Evolutionary conservation across 1,140 invertebrate species (phyloP).

Genomic region (Sogatella furcifera): DNA sequence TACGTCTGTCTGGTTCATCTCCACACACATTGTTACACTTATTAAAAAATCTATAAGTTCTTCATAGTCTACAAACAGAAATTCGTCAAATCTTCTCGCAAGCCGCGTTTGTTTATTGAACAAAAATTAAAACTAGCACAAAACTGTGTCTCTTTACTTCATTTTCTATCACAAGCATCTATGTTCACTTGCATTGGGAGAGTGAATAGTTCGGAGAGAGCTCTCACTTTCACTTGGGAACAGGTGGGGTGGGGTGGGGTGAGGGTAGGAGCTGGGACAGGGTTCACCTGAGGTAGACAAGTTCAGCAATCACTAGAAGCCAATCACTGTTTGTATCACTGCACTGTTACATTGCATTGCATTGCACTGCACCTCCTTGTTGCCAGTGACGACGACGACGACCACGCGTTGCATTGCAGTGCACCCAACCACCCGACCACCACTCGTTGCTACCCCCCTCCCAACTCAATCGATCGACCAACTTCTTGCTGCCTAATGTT

Average conservation of each 20-base stretch:
- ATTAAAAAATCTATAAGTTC: conserved; percentile 8
- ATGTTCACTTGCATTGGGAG: not conserved
- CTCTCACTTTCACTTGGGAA: not conserved
- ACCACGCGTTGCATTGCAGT: no score
- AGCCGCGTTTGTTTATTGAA: not conserved
- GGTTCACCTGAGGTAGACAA: conserved; percentile 1
- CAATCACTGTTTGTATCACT: no score
- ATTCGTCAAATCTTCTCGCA: not conserved
- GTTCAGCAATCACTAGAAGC: not conserved
- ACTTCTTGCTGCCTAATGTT: not conserved
- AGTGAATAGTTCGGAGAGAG: not conserved
- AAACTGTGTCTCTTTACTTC: not conserved
- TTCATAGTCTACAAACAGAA: not conserved
- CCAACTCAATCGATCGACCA: not conserved
- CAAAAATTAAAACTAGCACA: not conserved
- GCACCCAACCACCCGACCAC: not conserved
- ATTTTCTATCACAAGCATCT: not conserved
- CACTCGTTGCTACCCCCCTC: no score
- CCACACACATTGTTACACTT: conserved; percentile 10
- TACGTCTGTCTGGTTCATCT: not conserved
- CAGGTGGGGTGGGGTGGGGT: not conserved
- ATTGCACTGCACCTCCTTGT: not conserved
- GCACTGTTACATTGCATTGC: no score
- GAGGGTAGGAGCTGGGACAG: not conserved
- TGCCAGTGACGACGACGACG: no score